These are phyloP conservation scores for Takifugu rubripes DNA, from an alignment of 2,797 vertebrate genomes.

Conservation along the genomic window DNA sequence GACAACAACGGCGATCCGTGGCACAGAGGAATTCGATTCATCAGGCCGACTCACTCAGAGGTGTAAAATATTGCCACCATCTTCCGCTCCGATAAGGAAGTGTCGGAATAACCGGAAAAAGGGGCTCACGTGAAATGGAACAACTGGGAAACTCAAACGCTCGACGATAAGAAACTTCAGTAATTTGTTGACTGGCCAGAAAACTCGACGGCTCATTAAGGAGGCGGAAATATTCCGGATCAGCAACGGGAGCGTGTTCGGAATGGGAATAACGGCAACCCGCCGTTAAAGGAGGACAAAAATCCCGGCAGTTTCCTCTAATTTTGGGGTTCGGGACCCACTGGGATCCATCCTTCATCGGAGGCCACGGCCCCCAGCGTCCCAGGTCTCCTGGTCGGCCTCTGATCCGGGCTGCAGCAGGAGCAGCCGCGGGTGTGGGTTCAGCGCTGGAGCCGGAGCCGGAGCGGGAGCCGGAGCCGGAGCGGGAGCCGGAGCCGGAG, in stretches of 20 bases:
- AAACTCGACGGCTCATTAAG: no score
- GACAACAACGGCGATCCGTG: background rate
- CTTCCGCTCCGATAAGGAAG: background rate
- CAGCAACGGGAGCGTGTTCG: no score
- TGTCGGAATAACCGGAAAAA: background rate
- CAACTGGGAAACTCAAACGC: background rate
- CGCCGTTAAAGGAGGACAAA: no score
- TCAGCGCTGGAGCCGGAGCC: slow-evolving; percentile 55
- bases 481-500: slow-evolving; percentile 46
- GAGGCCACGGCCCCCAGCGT: slow-evolving; percentile 13
- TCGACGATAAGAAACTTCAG: background rate
- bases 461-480: slow-evolving; percentile 38
- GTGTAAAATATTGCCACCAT: no score
- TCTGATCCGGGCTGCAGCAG: slow-evolving; percentile 59
- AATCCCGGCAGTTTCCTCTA: no score
- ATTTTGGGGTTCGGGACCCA: no score
- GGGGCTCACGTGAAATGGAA: background rate
- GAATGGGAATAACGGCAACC: no score
- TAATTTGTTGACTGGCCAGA: background rate
- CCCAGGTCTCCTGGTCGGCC: slow-evolving; percentile 23
- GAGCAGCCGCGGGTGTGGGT: slow-evolving; percentile 52
- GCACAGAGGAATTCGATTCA: slow-evolving; percentile 7
- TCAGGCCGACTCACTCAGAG: background rate
- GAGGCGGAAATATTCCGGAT: no score
- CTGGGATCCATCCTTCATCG: no score